Percentiles rank a stretch among this genome's conserved stretches.
These are phyloP conservation scores for Eristalis pertinax DNA, from an alignment of 2,888 invertebrate species.

Conservation along the genomic window DNA sequence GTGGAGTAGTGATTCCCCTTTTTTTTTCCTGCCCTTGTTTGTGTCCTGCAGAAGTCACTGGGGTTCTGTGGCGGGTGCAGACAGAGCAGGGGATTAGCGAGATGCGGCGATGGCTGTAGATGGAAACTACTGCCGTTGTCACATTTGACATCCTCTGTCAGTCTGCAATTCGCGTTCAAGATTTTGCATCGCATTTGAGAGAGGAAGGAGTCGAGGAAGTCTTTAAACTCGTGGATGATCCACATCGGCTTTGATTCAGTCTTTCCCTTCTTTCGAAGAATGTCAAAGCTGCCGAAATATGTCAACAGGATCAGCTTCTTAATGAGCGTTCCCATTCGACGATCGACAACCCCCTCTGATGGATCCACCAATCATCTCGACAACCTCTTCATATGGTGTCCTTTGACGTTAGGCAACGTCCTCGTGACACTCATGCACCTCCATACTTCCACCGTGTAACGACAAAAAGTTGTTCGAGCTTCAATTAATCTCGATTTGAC, in stretches of 20 bases:
- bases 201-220: too few species aligned
- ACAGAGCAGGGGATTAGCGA: background rate
- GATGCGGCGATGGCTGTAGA: background rate
- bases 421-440: background rate
- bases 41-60: constrained; percentile 30
- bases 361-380: too few species aligned
- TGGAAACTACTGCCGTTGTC: constrained; percentile 29
- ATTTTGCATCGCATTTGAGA: too few species aligned
- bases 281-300: too few species aligned
- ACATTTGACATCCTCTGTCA: constrained; percentile 25
- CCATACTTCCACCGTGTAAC: background rate
- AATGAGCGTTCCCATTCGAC: too few species aligned
- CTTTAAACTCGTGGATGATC: too few species aligned
- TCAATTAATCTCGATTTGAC: constrained; percentile 80
- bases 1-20: constrained; percentile 49
- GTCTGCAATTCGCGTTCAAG: background rate
- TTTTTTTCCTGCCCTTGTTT: background rate
- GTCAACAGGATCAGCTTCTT: too few species aligned
- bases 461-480: constrained; percentile 47
- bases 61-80: background rate
- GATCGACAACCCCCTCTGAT: too few species aligned
- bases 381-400: background rate
- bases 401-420: background rate
- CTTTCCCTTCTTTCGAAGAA: too few species aligned
- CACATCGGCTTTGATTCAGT: too few species aligned